phyloP scores from a whole-genome alignment of 2,888 invertebrate species.

The Chydorus sphaericus region DNA sequence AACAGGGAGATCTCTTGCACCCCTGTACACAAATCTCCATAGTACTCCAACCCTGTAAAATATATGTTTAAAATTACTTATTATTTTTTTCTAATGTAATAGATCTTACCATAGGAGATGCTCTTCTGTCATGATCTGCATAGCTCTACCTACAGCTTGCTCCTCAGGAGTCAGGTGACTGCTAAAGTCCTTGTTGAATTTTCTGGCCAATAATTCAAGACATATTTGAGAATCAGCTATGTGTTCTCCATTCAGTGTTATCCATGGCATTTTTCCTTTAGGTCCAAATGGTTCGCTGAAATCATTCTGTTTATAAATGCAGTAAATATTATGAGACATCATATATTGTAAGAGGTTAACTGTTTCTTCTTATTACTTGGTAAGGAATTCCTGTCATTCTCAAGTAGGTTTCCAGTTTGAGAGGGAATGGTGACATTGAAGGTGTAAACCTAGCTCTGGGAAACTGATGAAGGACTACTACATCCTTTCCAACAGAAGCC shows the following conservation, averaged over 20 bases:
- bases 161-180: constrained; percentile 23
- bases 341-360: no score
- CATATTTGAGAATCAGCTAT: constrained; percentile 29
- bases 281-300: constrained; percentile 25
- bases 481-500: constrained; percentile 8
- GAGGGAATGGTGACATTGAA: constrained; percentile 28
- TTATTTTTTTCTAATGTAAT: background rate
- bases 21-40: constrained; percentile 22
- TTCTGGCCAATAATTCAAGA: constrained; percentile 27
- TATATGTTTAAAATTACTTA: background rate
- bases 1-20: constrained; percentile 18
- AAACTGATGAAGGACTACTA: constrained; percentile 12
- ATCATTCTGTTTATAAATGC: constrained; percentile 23
- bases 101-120: constrained; percentile 28
- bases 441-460: constrained; percentile 25
- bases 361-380: no score
- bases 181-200: constrained; percentile 24
- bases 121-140: constrained; percentile 29
- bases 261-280: constrained; percentile 30
- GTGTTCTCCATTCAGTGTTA: constrained; percentile 26
- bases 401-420: constrained; percentile 31
- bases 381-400: constrained; percentile 30
- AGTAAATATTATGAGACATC: background rate
- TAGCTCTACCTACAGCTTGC: constrained; percentile 25
- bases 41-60: constrained; percentile 19